phyloP scores from a whole-genome alignment of 1,140 invertebrate species.

The Cataglyphis hispanica region DNA sequence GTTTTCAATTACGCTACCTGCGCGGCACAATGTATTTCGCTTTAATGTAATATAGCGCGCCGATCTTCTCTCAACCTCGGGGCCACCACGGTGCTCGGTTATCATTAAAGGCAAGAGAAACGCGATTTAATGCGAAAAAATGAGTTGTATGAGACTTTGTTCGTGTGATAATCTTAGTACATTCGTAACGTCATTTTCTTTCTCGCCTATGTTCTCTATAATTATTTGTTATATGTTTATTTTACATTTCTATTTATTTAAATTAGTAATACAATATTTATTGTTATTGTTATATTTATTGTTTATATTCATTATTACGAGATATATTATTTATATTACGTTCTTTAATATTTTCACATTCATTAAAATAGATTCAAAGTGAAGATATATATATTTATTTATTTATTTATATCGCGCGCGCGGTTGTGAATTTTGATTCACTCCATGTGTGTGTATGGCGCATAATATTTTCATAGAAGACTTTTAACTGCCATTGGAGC shows the following conservation, averaged over 20 bases:
- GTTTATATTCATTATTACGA: too few relatives aligned
- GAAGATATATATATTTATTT: conserved; percentile 11
- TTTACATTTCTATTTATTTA: background rate
- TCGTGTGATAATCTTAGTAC: conserved; percentile 18
- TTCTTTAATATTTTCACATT: background rate
- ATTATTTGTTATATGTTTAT: background rate
- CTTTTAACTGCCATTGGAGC: background rate
- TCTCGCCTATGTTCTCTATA: background rate
- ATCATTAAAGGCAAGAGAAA: conserved; percentile 45
- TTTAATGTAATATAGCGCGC: conserved; percentile 48
- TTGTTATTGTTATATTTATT: too few relatives aligned
- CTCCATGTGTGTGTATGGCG: background rate
- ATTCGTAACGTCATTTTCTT: background rate
- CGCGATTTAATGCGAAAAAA: conserved; percentile 57
- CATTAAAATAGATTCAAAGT: conserved; percentile 12
- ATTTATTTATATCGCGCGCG: too few relatives aligned
- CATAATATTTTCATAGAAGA: conserved; percentile 26
- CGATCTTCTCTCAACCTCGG: conserved; percentile 32
- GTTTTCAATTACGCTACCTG: conserved; percentile 61
- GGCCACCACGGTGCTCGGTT: conserved; percentile 11
- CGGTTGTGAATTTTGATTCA: background rate
- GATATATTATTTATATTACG: background rate
- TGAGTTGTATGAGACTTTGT: background rate
- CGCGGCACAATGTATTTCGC: conserved; percentile 61
- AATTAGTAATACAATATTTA: background rate